Conservation (phyloP, 2,113 vertebrate species). For the Triplophysa siluroides region DNA sequence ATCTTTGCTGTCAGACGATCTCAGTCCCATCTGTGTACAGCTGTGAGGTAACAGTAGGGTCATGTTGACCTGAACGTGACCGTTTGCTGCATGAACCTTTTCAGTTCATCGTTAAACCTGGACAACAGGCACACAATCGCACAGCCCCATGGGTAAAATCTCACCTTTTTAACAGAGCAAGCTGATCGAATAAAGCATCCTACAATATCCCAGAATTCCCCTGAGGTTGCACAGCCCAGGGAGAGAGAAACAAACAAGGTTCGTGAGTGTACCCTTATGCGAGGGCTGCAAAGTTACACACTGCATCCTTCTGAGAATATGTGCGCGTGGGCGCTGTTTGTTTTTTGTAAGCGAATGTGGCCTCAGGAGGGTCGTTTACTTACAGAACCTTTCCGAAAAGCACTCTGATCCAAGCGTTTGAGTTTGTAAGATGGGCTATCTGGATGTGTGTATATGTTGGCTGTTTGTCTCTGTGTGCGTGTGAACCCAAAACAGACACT, state of each 20-base stretch:
- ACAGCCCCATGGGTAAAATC: slow-evolving; percentile 41
- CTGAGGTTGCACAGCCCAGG: slow-evolving; percentile 7
- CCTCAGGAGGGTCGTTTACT: slow-evolving; percentile 5
- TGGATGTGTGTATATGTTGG: slow-evolving; percentile 6
- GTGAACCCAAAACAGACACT: neutral
- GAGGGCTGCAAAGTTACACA: slow-evolving; percentile 7
- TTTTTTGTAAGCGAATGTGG: slow-evolving; percentile 3
- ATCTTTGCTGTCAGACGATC: neutral
- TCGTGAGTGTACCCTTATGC: slow-evolving; percentile 3
- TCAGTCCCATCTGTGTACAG: slow-evolving; percentile 6
- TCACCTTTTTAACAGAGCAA: slow-evolving; percentile 27
- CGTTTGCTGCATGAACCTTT: neutral
- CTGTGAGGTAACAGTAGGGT: slow-evolving; percentile 21
- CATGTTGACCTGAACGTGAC: slow-evolving; percentile 4
- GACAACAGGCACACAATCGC: slow-evolving; percentile 11
- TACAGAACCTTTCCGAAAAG: neutral
- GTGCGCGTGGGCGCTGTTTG: slow-evolving; percentile 8
- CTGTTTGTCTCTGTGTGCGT: neutral
- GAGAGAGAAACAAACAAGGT: slow-evolving; percentile 11
- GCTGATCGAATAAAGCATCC: slow-evolving; percentile 17
- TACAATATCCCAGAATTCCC: slow-evolving; percentile 31
- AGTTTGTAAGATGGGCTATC: slow-evolving; percentile 18
- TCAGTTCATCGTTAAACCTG: slow-evolving; percentile 14
- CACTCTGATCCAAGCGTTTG: slow-evolving; percentile 8
- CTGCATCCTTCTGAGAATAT: neutral